Evolutionary conservation across 2,113 vertebrate genomes (phyloP), one percentile per base, ranked within the genome.

Genomic region (Pterocles orientalis): DNA sequence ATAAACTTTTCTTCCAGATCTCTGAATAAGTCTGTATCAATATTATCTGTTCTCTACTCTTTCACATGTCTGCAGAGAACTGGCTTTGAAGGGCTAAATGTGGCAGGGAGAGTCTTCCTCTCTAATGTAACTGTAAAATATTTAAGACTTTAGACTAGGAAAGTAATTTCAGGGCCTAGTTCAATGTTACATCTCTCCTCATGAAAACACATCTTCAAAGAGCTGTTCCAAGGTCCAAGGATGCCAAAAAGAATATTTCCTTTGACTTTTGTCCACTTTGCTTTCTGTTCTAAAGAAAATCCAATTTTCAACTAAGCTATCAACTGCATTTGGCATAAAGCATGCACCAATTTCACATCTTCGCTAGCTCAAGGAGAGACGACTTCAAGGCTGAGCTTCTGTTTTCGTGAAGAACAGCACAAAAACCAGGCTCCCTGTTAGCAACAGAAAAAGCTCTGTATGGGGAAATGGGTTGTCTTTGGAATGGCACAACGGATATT

Each of bases 391-490:
- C 62, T 94, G 84, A 82, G 78, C 39, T 94, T 54, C 94, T 94
- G 75, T 80, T 95, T 91, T 66, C 4, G 5, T 43, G 61, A 77
- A 88, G 90, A 94, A 56, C 50, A 66, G 36, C 62, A 70, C 34
- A 90, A 94, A 96, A 95, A 7, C 15, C 82, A 95, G 66, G 21
- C 65, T 92, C 36, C 93, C 94, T 95, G 81, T 95, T 85, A 96
- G 70, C 57, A 75, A 79, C 70, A 91, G 72, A 89, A 85, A 89
- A 81, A 94, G 54, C 69, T 94, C 54, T 69, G 58, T 48, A 41
- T 61, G 57, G 81, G 84, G 73, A 96, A 89, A 91, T 87, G 84
- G 95, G 84, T 84, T 90, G 84, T 94, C 73, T 80, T 91, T 92
- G 77, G 60, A 92, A 91, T 4, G 12, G 83, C 77, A 87, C 84